phyloP scores from a whole-genome alignment of 2,113 vertebrate species.

The Catharus fuscescens region DNA sequence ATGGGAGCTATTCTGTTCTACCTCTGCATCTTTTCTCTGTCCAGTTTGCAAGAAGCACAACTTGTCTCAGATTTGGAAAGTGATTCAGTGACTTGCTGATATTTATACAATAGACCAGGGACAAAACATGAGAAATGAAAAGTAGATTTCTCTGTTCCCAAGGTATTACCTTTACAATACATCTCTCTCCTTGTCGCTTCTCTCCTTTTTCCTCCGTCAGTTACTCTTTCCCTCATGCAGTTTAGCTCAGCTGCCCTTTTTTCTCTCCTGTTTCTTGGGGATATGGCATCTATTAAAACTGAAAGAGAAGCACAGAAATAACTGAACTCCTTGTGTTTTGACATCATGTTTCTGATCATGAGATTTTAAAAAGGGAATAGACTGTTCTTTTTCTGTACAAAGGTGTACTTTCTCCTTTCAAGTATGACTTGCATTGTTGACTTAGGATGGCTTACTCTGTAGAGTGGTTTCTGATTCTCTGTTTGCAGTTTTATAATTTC shows the following conservation, averaged over 20 bases:
- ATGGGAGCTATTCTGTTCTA: rapidly evolving
- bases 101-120: neutral
- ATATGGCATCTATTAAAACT: neutral
- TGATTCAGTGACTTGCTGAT: neutral
- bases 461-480: neutral
- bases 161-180: neutral
- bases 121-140: neutral
- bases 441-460: neutral
- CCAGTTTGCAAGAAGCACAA: rapidly evolving
- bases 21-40: neutral
- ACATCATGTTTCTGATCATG: neutral
- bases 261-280: neutral
- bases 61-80: neutral
- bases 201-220: neutral
- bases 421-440: neutral
- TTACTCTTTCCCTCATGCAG: neutral
- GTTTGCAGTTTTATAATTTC: neutral
- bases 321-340: neutral
- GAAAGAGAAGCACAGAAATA: neutral
- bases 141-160: neutral
- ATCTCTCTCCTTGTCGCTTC: neutral
- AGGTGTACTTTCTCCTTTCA: neutral
- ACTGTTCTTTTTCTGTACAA: neutral
- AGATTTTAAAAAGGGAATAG: neutral
- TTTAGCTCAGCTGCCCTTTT: slow-evolving; percentile 14